Evolutionary conservation across 2,113 vertebrate genomes (phyloP), one percentile per base, ranked within the genome.

Genomic region (Petromus typicus): DNA sequence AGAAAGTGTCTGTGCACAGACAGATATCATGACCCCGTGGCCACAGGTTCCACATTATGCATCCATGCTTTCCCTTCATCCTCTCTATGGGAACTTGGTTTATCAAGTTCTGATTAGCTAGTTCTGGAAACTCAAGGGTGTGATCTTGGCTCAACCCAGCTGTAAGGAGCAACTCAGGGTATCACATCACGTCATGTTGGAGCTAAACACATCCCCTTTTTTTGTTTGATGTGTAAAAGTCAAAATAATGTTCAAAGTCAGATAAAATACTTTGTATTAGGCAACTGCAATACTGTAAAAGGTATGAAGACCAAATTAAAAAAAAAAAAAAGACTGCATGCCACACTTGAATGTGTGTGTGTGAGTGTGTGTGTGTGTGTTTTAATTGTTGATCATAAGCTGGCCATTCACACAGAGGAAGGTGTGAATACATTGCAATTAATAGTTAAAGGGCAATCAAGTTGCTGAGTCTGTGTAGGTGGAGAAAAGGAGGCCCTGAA

Each of bases 11-110:
- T 18, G 5, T 56, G 30, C 40, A 27, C 14, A 22, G 5, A 32
- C 40, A n/a, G 37, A 0, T 11, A 4, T 57, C n/a, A 12, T 1
- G 5, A 45, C 63, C 13, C 20, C 2, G 43, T 11, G n/a, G 25
- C 20, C 12, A 51, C 12, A 4, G 40, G 8, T 5, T 27, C 64
- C 27, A n/a, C 27, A 9, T 12, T 5, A 3, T 69, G 37, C 20
- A n/a, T 9, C 7, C n/a, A n/a, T n/a, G n/a, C 5, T 59, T 22
- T 14, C 18, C 9, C 37, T 57, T 59, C n/a, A 3, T 45, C 37
- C 16, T n/a, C 17, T 13, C 23, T 40, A 14, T 48, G 64, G 54
- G 6, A 59, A 30, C 34, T 48, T 17, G 5, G 8, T 67, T 37
- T 20, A 27, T 73, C 32, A 0, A n/a, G 11, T 1, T 5, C 20